phyloP scores from a whole-genome alignment of 2,888 invertebrate species.

The Platerodrilus igneus region DNA sequence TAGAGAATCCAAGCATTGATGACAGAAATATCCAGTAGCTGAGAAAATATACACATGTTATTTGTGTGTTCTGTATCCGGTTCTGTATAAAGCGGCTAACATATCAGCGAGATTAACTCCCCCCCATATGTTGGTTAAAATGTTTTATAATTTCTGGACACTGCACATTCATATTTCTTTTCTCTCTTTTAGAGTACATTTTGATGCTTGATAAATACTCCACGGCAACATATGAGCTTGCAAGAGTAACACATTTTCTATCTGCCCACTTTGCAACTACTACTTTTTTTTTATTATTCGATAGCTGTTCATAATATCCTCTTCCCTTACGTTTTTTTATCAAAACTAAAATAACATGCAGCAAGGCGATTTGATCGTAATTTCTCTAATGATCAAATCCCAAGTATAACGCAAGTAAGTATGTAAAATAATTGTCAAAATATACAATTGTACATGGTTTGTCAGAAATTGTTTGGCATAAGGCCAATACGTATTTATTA shows the following conservation, averaged over 20 bases:
- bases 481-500: too few species aligned
- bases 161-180: background rate
- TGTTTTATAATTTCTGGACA: conserved; percentile 3
- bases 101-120: conserved; percentile 3
- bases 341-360: conserved; percentile 12
- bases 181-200: conserved; percentile 1
- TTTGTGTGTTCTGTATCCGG: background rate
- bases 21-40: conserved; percentile 1
- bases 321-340: conserved; percentile 15
- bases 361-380: conserved; percentile 14
- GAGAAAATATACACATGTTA: too few species aligned
- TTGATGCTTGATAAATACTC: background rate
- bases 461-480: too few species aligned
- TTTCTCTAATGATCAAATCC: conserved; percentile 10
- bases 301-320: conserved; percentile 18
- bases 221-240: conserved; percentile 14
- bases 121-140: too few species aligned
- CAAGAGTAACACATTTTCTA: conserved; percentile 27
- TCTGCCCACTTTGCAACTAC: conserved; percentile 29
- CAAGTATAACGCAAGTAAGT: too few species aligned
- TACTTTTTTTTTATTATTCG: conserved; percentile 13
- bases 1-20: conserved; percentile 4
- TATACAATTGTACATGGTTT: too few species aligned
- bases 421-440: conserved; percentile 32
- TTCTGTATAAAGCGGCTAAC: conserved; percentile 1